Evolutionary conservation across 1,140 invertebrate genomes (phyloP).

Genomic region (Cyclina sinensis): DNA sequence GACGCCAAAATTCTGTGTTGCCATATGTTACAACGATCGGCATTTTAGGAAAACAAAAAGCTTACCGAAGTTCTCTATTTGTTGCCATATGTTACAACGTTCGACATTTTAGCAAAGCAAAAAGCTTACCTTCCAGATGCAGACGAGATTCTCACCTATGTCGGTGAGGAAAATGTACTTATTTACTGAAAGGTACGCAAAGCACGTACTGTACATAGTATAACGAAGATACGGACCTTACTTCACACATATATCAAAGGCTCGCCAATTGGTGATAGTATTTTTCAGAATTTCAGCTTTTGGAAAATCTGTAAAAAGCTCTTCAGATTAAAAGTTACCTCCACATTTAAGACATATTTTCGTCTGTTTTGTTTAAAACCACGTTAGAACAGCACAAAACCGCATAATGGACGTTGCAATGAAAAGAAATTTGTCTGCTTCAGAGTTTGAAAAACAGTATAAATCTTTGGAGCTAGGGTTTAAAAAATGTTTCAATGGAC

Average conservation of each 20-base stretch:
- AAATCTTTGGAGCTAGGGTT: not conserved
- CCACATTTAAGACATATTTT: not conserved
- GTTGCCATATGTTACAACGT: slow-evolving; percentile 2
- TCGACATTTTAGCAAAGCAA: slow-evolving; percentile 22
- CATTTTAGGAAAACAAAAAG: too few relatives aligned
- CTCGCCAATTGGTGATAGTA: too few relatives aligned
- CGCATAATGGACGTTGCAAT: too few relatives aligned
- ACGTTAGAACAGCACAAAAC: too few relatives aligned
- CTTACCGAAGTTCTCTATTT: slow-evolving; percentile 32
- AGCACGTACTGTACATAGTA: too few relatives aligned
- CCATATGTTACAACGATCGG: slow-evolving; percentile 3
- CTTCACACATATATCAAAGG: not conserved
- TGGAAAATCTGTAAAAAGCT: not conserved
- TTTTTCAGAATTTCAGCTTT: not conserved
- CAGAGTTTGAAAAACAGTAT: too few relatives aligned
- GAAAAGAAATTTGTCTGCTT: too few relatives aligned
- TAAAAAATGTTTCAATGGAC: not conserved
- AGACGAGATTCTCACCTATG: not conserved
- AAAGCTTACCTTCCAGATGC: slow-evolving; percentile 7
- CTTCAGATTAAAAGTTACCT: slow-evolving; percentile 34
- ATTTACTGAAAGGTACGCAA: too few relatives aligned
- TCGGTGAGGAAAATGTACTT: not conserved
- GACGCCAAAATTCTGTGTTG: slow-evolving; percentile 35
- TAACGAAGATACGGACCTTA: not conserved
- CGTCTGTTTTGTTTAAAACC: not conserved